phyloP scores from a whole-genome alignment of 2,797 vertebrate genomes.

The Gallinago solitaria region DNA sequence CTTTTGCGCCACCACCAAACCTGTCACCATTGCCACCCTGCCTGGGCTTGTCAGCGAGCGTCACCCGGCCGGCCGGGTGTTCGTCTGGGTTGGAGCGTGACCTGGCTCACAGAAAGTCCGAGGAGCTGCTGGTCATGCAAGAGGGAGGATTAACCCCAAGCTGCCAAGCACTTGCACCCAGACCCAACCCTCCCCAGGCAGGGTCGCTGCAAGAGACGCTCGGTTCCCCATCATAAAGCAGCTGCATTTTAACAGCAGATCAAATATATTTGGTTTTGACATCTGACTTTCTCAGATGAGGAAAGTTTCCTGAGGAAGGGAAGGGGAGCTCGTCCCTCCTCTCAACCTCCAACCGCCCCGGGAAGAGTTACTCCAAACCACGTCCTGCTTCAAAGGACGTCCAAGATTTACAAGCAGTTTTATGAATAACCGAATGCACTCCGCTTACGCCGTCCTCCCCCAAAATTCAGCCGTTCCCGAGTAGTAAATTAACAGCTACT shows the following conservation, averaged over 20 bases:
- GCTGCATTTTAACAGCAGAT: rapidly evolving
- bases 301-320: background rate
- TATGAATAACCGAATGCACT: background rate
- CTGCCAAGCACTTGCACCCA: rapidly evolving
- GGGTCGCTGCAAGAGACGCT: background rate
- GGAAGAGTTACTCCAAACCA: background rate
- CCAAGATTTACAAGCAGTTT: background rate
- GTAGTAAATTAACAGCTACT: conserved; percentile 9
- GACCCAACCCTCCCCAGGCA: rapidly evolving
- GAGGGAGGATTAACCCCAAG: background rate
- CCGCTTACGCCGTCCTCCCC: background rate
- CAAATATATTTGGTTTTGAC: background rate
- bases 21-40: background rate
- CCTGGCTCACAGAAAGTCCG: rapidly evolving
- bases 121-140: background rate
- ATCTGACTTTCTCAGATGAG: rapidly evolving
- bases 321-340: background rate
- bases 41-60: rapidly evolving
- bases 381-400: background rate
- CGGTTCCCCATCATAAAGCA: rapidly evolving
- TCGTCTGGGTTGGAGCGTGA: background rate
- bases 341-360: rapidly evolving
- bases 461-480: background rate
- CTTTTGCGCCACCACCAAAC: background rate
- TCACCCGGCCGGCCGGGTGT: rapidly evolving